These are phyloP conservation scores for Gobionotothen gibberifrons DNA, from an alignment of 2,797 vertebrate species.

Conservation along the genomic window DNA sequence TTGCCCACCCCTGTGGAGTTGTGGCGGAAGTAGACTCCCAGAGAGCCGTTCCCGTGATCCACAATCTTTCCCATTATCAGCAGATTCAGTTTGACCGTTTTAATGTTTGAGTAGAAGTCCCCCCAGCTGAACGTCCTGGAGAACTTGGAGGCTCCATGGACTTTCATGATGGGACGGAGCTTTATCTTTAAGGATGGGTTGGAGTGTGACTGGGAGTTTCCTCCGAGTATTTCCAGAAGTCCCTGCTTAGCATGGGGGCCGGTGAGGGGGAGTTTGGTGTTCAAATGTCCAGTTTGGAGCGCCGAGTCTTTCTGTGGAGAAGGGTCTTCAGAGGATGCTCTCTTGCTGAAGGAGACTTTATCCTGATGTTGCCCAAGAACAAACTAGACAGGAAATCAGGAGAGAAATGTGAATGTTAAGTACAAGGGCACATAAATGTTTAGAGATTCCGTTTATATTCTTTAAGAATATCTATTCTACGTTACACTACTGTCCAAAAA, in stretches of 20 bases:
- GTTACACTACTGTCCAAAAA: neutral
- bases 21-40: conserved; percentile 96
- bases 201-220: conserved; percentile 43
- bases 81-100: conserved; percentile 94
- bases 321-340: conserved; percentile 41
- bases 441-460: too few species aligned
- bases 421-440: neutral
- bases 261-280: conserved; percentile 75
- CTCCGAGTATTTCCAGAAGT: conserved; percentile 80
- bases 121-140: conserved; percentile 97
- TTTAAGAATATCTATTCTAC: neutral
- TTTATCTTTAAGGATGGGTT: conserved; percentile 72
- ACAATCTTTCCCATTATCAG: conserved; percentile 97
- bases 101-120: conserved; percentile 97
- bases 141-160: conserved; percentile 79
- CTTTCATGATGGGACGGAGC: conserved; percentile 72
- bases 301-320: conserved; percentile 52
- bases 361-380: conserved; percentile 77
- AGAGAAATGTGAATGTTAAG: conserved; percentile 3
- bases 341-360: conserved; percentile 61
- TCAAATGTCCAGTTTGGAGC: conserved; percentile 45
- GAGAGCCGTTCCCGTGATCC: conserved; percentile 95
- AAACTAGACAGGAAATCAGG: conserved; percentile 71
- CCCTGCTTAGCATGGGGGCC: conserved; percentile 73
- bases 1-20: conserved; percentile 96